A percentile compares a stretch with the other conserved stretches of the same genome.
These are phyloP conservation scores for Hystrix cristata DNA, from an alignment of 2,113 vertebrate genomes.

Conservation along the genomic window DNA sequence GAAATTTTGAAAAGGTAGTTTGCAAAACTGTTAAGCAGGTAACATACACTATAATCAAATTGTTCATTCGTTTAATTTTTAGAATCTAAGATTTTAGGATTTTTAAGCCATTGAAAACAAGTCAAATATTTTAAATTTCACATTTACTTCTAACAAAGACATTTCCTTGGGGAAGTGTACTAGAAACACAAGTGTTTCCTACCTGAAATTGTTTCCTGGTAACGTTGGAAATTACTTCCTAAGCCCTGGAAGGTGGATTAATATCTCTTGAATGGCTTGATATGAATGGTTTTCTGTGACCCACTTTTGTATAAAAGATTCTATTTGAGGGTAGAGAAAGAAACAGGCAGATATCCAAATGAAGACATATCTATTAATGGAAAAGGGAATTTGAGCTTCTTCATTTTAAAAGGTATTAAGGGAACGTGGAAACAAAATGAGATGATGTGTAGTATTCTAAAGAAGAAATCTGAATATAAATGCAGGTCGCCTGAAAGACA, in stretches of 20 bases:
- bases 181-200: background rate
- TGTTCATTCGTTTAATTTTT: conserved; percentile 37
- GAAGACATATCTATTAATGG: conserved; percentile 61
- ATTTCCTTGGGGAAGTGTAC: conserved; percentile 58
- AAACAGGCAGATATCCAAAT: conserved; percentile 53
- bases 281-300: conserved; percentile 74
- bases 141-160: conserved; percentile 35
- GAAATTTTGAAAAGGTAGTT: conserved; percentile 10
- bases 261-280: conserved; percentile 63
- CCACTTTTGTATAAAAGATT: conserved; percentile 72
- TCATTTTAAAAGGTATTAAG: conserved; percentile 46
- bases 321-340: conserved; percentile 37
- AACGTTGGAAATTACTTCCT: conserved; percentile 50
- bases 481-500: background rate
- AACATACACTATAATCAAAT: background rate
- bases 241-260: conserved; percentile 54
- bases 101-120: conserved; percentile 51
- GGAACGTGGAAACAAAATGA: conserved; percentile 56
- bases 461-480: conserved; percentile 29
- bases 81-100: background rate
- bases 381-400: conserved; percentile 27
- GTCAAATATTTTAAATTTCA: conserved; percentile 45
- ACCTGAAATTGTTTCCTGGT: conserved; percentile 65
- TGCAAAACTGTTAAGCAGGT: background rate
- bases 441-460: background rate